phyloP scores from a whole-genome alignment of 2,797 vertebrate species.

The Crocodylus rhombifer region DNA sequence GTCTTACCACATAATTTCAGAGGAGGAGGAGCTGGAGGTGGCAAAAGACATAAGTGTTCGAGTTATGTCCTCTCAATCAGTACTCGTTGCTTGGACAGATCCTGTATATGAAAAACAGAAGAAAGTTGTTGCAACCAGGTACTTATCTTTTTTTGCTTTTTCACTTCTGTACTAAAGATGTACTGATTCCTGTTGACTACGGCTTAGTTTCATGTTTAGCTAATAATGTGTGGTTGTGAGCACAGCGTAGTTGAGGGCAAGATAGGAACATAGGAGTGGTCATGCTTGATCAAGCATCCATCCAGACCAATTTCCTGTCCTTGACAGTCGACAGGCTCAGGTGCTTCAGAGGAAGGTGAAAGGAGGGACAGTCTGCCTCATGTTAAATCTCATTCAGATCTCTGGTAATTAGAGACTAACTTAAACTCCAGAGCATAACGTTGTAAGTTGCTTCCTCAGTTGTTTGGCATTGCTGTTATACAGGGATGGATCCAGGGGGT shows the following conservation, averaged over 20 bases:
- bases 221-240: background rate
- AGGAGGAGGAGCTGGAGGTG: constrained; percentile 87
- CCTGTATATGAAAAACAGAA: constrained; percentile 89
- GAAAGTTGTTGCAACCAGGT: constrained; percentile 78
- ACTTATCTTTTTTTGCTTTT: constrained; percentile 5
- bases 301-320: background rate
- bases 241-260: background rate
- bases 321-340: background rate
- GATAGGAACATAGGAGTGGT: background rate
- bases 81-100: constrained; percentile 95
- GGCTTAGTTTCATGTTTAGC: background rate
- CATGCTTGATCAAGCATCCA: background rate
- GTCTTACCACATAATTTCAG: constrained; percentile 80
- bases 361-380: background rate
- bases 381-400: rapidly evolving
- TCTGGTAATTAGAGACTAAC: background rate
- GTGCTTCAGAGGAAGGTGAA: background rate
- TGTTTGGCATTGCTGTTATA: background rate
- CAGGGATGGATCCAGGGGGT: no score
- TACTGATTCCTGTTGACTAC: rapidly evolving
- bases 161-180: background rate
- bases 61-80: constrained; percentile 95
- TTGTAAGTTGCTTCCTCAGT: background rate
- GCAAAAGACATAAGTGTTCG: constrained; percentile 91
- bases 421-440: background rate